Base-by-base conservation (phyloP, 2,797 vertebrate genomes). In the Champsocephalus esox region DNA sequence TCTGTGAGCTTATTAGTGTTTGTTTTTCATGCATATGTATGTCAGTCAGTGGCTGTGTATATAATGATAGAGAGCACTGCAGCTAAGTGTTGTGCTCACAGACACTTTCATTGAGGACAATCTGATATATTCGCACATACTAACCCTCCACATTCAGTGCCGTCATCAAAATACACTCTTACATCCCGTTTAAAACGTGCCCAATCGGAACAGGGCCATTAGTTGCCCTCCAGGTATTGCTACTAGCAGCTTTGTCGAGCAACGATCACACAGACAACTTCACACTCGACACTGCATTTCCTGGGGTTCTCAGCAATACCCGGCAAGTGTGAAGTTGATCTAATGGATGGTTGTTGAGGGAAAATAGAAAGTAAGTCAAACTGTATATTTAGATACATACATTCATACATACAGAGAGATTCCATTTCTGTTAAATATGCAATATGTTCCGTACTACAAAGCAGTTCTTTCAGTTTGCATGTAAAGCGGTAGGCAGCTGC, bases 11-110 rank as follows among this genome's bases (percentile, higher is more conserved):
- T 66, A 2, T 65, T 49, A 3, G 34, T 54, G 38, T 88, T 82
- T 74, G 67, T 77, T 77, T 76, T 63, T 70, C 63, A 84, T 82
- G 74, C 49, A 74, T 82, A 70, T 84, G 60, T 9, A 81, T 79
- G 72, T 46, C 14, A 12, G 5, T 24, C 14, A 12, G 5, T 24
- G 28, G 43, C 32, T 70, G 66, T 48, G 65, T 41, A 50, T 73
- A 59, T 14, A 55, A 54, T 21, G 55, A 68, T 55, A n/a, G 12
- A 79, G 65, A 68, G 73, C 48, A 24, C 16, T 69, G 55, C 56
- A 75, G 66, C 58, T 65, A 52, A 73, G 52, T 60, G 69, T 54
- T 70, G 48, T 66, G 55, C 50, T 73, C 62, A 49, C 63, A 68
- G 57, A 70, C 59, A 24, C 44, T 55, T 49, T 21, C 44, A 43